Conservation (phyloP, 2,888 invertebrate species). For the Quadroppia sp. region DNA sequence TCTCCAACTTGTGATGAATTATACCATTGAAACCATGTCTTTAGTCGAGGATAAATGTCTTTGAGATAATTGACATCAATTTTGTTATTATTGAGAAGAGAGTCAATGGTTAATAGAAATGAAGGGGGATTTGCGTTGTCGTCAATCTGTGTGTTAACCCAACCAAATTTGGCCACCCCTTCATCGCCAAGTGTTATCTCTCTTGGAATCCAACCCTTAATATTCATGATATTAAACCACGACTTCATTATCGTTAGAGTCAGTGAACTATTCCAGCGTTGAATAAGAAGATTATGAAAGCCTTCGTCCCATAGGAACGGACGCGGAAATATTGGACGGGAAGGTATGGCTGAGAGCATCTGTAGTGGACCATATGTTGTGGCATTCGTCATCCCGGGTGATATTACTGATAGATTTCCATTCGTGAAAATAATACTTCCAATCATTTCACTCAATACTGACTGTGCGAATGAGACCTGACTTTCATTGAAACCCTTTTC, state of each 20-base stretch:
- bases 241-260: slow-evolving; percentile 88
- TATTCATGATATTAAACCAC: slow-evolving; percentile 96
- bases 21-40: slow-evolving; percentile 96
- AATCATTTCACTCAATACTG: too few relatives aligned
- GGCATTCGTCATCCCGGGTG: slow-evolving; percentile 64
- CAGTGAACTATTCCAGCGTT: slow-evolving; percentile 59
- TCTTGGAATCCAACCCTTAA: slow-evolving; percentile 97
- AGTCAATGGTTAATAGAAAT: slow-evolving; percentile 74
- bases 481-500: too few relatives aligned
- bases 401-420: too few relatives aligned
- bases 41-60: slow-evolving; percentile 58
- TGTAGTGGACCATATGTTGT: slow-evolving; percentile 91
- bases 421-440: too few relatives aligned
- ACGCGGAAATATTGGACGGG: slow-evolving; percentile 91
- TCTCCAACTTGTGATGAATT: slow-evolving; percentile 76
- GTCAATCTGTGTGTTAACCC: slow-evolving; percentile 80
- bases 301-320: slow-evolving; percentile 99
- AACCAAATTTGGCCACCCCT: neutral
- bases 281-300: slow-evolving; percentile 85
- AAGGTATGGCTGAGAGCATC: slow-evolving; percentile 86
- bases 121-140: slow-evolving; percentile 97
- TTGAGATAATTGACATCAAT: slow-evolving; percentile 59
- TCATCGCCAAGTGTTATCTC: slow-evolving; percentile 88
- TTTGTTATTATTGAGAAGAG: slow-evolving; percentile 53
- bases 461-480: too few relatives aligned